Conservation (phyloP, 2,888 invertebrate species). For the Erebia aethiops region DNA sequence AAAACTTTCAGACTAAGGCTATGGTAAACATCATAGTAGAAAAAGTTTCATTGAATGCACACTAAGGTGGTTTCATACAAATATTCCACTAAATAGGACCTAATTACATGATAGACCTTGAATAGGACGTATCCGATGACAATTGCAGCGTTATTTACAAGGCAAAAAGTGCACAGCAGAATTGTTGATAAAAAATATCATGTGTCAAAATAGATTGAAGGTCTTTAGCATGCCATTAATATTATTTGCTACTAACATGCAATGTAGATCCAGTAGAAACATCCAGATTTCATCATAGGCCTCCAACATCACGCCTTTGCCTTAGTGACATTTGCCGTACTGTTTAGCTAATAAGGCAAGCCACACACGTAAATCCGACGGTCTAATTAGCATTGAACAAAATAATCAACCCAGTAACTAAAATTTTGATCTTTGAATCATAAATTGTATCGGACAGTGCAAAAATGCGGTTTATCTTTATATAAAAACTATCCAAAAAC, state of each 20-base stretch:
- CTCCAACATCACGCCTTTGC: conserved; percentile 60
- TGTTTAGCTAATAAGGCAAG: conserved; percentile 27
- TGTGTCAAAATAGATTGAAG: background rate
- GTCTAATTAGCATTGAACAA: background rate
- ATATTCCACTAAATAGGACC: background rate
- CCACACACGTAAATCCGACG: background rate
- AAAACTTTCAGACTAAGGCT: background rate
- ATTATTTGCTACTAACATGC: conserved; percentile 5
- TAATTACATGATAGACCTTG: conserved; percentile 5
- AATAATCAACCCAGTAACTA: background rate
- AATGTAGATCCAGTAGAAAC: conserved; percentile 8
- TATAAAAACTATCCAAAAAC: no score
- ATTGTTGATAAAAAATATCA: background rate
- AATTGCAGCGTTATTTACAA: background rate
- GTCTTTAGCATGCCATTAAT: background rate
- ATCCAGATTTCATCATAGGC: conserved; percentile 41
- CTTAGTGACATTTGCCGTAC: conserved; percentile 70
- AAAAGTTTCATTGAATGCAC: background rate
- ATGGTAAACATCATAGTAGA: background rate
- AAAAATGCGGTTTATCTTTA: no score
- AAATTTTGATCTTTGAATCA: no score
- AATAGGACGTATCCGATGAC: conserved; percentile 4
- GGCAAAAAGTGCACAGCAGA: background rate
- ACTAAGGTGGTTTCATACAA: background rate
- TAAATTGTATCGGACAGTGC: no score